Base-by-base conservation (phyloP, 2,797 vertebrate genomes). In the Holocentrus rufus region DNA sequence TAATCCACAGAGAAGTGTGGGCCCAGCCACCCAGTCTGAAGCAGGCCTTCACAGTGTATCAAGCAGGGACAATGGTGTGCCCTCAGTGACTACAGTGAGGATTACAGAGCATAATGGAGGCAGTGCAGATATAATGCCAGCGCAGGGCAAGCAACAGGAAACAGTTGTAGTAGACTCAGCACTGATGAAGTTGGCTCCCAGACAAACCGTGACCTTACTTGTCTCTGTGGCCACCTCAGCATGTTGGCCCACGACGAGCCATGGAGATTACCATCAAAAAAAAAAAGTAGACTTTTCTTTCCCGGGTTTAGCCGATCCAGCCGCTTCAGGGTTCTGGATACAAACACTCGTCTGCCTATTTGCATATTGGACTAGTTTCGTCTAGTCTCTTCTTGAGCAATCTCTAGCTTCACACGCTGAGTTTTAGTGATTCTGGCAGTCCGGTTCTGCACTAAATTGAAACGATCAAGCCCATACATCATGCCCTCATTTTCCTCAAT, bases 91-190 rank as follows among this genome's bases (percentile, higher is more conserved):
- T 95, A 94, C 95, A 95, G 91, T 82, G 93, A 95, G 97, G 97
- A 97, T 99, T 99, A 98, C 87, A 72, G 95, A 93, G 93, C 93
- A 98, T 95, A 98, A 98, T 97, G 89, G 92, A 90, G 85, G 91
- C 92, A 67, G 92, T 93, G 95, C 94, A 95, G 95, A 95, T 96
- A 96, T 96, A 96, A 96, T 96, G 94, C 95, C 93, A 93, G 93
- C 84, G 86, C 93, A 90, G 95, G 93, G 91, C 95, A 95, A 94
- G 95, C 94, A 95, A 95, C 96, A 97, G 97, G 96, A 98, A 97
- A 93, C 94, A 90, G 89, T 85, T 87, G 92, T 91, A 92, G 93
- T 97, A 95, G 94, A 96, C 95, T 97, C 96, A 96, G 96, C 96
- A 96, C 91, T 84, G 90, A 85, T 91, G 90, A 95, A 94, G 87